phyloP scores from a whole-genome alignment of 2,888 invertebrate species.

The Halocaridina rubra region DNA sequence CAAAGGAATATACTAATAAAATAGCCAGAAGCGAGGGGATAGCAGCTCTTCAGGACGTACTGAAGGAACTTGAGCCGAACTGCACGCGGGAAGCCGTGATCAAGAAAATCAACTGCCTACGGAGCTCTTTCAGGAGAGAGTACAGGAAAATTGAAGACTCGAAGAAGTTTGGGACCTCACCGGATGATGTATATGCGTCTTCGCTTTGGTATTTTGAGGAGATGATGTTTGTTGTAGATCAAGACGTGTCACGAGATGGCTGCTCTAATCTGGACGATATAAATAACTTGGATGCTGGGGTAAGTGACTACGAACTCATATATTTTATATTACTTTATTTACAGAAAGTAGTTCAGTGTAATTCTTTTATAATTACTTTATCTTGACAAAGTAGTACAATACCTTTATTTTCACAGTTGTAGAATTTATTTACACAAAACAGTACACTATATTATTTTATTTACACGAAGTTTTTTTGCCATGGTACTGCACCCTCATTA shows the following conservation, averaged over 20 bases:
- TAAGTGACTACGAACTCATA: conserved; percentile 3
- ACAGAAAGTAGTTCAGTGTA: not conserved
- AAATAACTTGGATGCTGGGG: not conserved
- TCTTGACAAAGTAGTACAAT: no score
- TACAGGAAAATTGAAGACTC: not conserved
- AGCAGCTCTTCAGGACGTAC: conserved; percentile 19
- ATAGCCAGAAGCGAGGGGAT: conserved; percentile 30
- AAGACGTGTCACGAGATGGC: not conserved
- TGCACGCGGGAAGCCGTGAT: no score
- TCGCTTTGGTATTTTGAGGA: not conserved
- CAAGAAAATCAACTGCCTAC: conserved; percentile 27
- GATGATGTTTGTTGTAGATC: conserved; percentile 11
- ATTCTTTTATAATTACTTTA: no score
- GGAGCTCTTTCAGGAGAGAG: not conserved
- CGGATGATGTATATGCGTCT: not conserved
- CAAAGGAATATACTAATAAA: conserved; percentile 24
- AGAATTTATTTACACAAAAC: no score
- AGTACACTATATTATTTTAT: no score
- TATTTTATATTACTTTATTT: not conserved
- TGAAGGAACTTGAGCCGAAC: conserved; percentile 25
- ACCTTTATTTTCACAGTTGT: no score
- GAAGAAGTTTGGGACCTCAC: not conserved
- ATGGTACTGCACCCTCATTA: no score
- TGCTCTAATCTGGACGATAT: conserved; percentile 7
- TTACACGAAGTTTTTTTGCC: no score